Base-by-base conservation (phyloP, 1,140 invertebrate species). In the Lutraria rhynchaena region DNA sequence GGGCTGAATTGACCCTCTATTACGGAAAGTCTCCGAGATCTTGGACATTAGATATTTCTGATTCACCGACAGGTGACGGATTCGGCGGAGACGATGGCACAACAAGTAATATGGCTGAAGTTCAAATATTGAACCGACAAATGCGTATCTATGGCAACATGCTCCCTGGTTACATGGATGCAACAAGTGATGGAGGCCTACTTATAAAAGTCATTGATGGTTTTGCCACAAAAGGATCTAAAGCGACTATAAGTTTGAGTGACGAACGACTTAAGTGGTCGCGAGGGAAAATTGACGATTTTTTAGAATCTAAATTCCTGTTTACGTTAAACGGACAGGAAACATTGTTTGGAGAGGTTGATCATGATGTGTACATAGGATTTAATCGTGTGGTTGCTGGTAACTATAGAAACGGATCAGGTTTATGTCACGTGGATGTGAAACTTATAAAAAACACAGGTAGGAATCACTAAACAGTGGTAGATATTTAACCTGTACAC, bases 11-110 rank as follows among this genome's bases (percentile, higher is more conserved):
- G 37, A 33, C 81, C 19, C 83, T 92, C 24, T 85, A 91, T 19
- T 92, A 91, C 77, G 83, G 74, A 9, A 90, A 91, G 57, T 80
- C 83, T 4, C 90, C 91, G 7, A 82, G 87, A 13, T 81, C 90
- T 22, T 92, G 91, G 91, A 92, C 91, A 0, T 67, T 92, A 22
- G 87, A 91, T 81, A 85, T 92, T 41, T 89, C 90, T 0, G 91
- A 92, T 65, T 91, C 91, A 3, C 78, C 84, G 5, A 86, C 83
- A 1, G 89, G 88, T 1, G 88, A 91, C 67, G 91, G 91, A 0
- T 89, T 89, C 67, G 90, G 90, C 11, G 89, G 87, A 1, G 89
- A 89, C 74, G 87, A 90, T 76, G 87, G 87, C 0, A 88, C 88
- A 29, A 89, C 86, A 7, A 87, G 86, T 65, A 89, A 89, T 83